These are phyloP conservation scores for Mormyrus iriodes DNA, from an alignment of 2,113 vertebrate species.

Conservation along the genomic window DNA sequence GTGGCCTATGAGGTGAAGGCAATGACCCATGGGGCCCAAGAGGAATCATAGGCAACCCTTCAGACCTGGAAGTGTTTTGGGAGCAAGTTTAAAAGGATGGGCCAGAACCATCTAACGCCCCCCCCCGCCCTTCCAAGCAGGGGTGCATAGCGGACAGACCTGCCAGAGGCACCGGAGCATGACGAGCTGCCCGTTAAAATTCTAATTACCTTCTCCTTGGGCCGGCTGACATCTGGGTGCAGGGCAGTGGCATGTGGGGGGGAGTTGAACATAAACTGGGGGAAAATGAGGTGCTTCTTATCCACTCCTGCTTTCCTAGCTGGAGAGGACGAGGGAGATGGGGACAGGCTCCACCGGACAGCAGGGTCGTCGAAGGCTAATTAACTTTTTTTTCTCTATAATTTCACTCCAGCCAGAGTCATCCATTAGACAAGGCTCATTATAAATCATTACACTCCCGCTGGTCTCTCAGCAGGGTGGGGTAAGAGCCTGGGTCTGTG, in stretches of 20 bases:
- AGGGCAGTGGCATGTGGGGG: conserved; percentile 19
- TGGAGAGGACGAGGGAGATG: conserved; percentile 24
- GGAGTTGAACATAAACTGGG: conserved; percentile 20
- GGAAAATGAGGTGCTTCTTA: background rate
- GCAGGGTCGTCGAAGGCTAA: conserved; percentile 64
- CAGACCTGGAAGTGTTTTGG: background rate
- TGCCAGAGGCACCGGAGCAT: background rate
- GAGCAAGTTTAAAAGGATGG: conserved; percentile 1
- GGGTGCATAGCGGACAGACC: background rate
- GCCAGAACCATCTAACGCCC: background rate
- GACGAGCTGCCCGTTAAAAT: background rate
- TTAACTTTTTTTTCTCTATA: conserved; percentile 64
- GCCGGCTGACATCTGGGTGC: background rate
- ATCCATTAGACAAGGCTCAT: conserved; percentile 61
- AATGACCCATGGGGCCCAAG: background rate
- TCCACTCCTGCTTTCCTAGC: background rate
- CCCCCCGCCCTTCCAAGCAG: background rate
- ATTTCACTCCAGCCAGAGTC: conserved; percentile 61
- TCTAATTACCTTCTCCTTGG: conserved; percentile 1
- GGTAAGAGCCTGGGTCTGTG: conserved; percentile 10
- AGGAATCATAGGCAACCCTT: conserved; percentile 21
- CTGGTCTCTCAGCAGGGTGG: conserved; percentile 9
- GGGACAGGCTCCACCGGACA: conserved; percentile 43
- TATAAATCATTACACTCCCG: conserved; percentile 61
- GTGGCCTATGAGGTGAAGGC: background rate